Evolutionary conservation across 1,140 invertebrate species (phyloP).

Genomic region (Sitodiplosis mosellana): DNA sequence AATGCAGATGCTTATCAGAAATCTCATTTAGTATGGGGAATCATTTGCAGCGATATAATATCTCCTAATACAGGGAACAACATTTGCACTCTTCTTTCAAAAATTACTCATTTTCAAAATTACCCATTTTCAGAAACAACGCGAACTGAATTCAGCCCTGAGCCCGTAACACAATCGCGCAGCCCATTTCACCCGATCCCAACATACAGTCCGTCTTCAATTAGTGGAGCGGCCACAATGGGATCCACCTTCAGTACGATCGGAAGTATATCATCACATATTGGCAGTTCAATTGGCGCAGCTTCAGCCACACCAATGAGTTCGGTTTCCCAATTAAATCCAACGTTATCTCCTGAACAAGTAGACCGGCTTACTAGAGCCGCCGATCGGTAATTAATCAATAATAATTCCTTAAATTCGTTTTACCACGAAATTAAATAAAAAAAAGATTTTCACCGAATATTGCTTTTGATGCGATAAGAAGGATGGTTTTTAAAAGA

Average conservation of each 20-base stretch:
- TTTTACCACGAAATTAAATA: too few relatives aligned
- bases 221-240: not conserved
- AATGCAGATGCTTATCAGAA: not conserved
- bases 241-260: not conserved
- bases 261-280: not conserved
- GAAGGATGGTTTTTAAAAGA: too few relatives aligned
- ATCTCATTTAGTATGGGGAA: too few relatives aligned
- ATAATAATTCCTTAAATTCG: not conserved
- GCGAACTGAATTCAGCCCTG: slow-evolving; percentile 9
- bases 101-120: too few relatives aligned
- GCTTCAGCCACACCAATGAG: slow-evolving; percentile 10
- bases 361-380: slow-evolving; percentile 64
- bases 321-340: slow-evolving; percentile 48
- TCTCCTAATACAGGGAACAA: too few relatives aligned
- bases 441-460: too few relatives aligned
- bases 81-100: too few relatives aligned
- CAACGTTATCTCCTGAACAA: slow-evolving; percentile 63
- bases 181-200: not conserved
- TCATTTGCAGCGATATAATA: too few relatives aligned
- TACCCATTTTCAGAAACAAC: not conserved
- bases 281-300: too few relatives aligned
- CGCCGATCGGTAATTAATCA: slow-evolving; percentile 28
- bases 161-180: slow-evolving; percentile 5
- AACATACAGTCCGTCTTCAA: not conserved
- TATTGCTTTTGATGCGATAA: too few relatives aligned